A percentile compares a stretch with the other conserved stretches of the same genome.
Conservation (phyloP, 2,888 invertebrate genomes). For the Apodemia duryi region DNA sequence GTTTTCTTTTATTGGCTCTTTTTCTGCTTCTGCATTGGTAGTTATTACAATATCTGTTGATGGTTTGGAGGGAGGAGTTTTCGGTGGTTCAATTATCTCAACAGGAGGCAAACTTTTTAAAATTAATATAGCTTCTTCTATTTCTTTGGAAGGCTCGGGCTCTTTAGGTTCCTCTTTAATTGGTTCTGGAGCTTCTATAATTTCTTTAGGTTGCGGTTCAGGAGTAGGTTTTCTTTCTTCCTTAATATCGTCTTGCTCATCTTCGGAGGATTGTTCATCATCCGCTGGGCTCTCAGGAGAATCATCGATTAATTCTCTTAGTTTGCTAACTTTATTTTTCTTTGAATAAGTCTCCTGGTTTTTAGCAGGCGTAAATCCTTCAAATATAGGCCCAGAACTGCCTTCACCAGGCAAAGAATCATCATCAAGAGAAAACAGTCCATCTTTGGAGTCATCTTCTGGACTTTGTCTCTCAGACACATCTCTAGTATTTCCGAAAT, state of each 20-base stretch:
- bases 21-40: slow-evolving; percentile 22
- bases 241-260: slow-evolving; percentile 52
- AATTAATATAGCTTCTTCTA: slow-evolving; percentile 38
- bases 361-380: slow-evolving; percentile 78
- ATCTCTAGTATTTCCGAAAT: slow-evolving; percentile 70
- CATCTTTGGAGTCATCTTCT: slow-evolving; percentile 81
- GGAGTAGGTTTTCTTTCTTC: slow-evolving; percentile 50
- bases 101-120: slow-evolving; percentile 37
- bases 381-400: slow-evolving; percentile 71
- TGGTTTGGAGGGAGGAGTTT: slow-evolving; percentile 47
- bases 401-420: slow-evolving; percentile 80
- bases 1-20: slow-evolving; percentile 31
- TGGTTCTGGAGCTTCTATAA: slow-evolving; percentile 42
- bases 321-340: slow-evolving; percentile 68
- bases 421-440: slow-evolving; percentile 79
- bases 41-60: slow-evolving; percentile 23
- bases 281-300: slow-evolving; percentile 72
- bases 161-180: slow-evolving; percentile 41
- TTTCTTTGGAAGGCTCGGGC: slow-evolving; percentile 36
- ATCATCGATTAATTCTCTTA: slow-evolving; percentile 69
- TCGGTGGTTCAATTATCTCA: slow-evolving; percentile 46
- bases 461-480: slow-evolving; percentile 81
- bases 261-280: slow-evolving; percentile 76
- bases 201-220: slow-evolving; percentile 39
- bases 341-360: slow-evolving; percentile 77